Conservation (phyloP, 2,797 vertebrate genomes). For the Cuculus canorus region DNA sequence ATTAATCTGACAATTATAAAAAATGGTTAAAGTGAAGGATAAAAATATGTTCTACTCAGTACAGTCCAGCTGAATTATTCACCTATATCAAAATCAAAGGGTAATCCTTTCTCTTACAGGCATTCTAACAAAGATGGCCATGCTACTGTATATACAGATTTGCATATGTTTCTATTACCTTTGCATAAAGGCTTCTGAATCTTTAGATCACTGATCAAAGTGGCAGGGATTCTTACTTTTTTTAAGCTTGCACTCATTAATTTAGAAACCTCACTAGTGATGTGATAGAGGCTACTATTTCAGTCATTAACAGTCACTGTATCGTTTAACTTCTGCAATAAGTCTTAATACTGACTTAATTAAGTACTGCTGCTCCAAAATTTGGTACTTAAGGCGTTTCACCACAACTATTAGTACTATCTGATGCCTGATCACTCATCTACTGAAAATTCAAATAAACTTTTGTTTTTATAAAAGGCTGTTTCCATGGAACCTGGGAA, state of each 20-base stretch:
- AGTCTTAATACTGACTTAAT: conserved; percentile 51
- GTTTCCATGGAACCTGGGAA: conserved; percentile 72
- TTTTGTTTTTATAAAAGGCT: conserved; percentile 68
- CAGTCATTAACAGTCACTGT: conserved; percentile 59
- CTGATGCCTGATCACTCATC: conserved; percentile 21
- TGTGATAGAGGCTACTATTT: conserved; percentile 50
- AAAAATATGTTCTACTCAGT: conserved; percentile 73
- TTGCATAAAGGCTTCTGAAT: conserved; percentile 67
- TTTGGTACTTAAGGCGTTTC: conserved; percentile 78
- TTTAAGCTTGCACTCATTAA: conserved; percentile 56
- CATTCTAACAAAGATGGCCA: conserved; percentile 75
- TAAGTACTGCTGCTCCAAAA: conserved; percentile 67
- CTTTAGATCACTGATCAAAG: conserved; percentile 64
- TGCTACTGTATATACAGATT: conserved; percentile 77
- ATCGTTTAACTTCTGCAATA: conserved; percentile 71
- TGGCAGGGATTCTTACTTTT: neutral
- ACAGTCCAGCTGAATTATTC: conserved; percentile 79
- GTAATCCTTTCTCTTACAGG: conserved; percentile 71
- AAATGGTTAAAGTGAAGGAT: conserved; percentile 68
- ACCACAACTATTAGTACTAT: conserved; percentile 71
- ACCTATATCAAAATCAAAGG: conserved; percentile 68
- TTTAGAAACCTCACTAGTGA: conserved; percentile 56
- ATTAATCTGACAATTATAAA: conserved; percentile 64
- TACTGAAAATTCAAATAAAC: conserved; percentile 50
- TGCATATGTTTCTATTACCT: conserved; percentile 79